Percentiles rank a stretch among this genome's conserved stretches.
These are phyloP conservation scores for Nyctalus aviator DNA, from an alignment of 2,797 vertebrate species.

Conservation along the genomic window DNA sequence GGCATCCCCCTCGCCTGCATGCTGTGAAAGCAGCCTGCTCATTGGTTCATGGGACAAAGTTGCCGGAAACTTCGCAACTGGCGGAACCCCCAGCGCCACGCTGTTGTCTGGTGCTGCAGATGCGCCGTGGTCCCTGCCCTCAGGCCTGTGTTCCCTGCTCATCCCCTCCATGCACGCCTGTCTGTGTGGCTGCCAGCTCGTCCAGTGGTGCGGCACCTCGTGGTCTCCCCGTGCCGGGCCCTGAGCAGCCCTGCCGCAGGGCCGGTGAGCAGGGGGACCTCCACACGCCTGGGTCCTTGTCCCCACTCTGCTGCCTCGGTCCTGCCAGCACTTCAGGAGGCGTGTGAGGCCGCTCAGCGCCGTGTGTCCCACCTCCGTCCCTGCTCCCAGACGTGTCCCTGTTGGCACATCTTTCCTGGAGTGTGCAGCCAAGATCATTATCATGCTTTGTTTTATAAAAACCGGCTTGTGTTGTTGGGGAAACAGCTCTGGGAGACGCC, in stretches of 20 bases:
- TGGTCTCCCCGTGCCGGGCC: too few relatives aligned
- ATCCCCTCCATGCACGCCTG: fast-evolving
- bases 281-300: too few relatives aligned
- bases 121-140: neutral
- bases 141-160: neutral
- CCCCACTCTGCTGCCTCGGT: fast-evolving
- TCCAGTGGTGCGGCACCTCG: fast-evolving
- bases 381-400: neutral
- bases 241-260: neutral
- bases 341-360: fast-evolving
- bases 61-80: neutral
- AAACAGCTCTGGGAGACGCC: neutral
- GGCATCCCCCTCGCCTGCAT: fast-evolving
- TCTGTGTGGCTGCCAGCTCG: fast-evolving
- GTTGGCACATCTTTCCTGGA: neutral
- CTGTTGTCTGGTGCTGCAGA: neutral
- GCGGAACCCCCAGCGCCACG: fast-evolving
- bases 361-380: neutral
- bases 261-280: neutral
- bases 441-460: neutral
- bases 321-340: fast-evolving
- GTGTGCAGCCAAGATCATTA: neutral
- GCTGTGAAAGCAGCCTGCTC: neutral
- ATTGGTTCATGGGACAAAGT: neutral
- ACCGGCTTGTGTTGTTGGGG: conserved; percentile 7